phyloP scores from a whole-genome alignment of 1,140 invertebrate genomes.

The Megalopta genalis region DNA sequence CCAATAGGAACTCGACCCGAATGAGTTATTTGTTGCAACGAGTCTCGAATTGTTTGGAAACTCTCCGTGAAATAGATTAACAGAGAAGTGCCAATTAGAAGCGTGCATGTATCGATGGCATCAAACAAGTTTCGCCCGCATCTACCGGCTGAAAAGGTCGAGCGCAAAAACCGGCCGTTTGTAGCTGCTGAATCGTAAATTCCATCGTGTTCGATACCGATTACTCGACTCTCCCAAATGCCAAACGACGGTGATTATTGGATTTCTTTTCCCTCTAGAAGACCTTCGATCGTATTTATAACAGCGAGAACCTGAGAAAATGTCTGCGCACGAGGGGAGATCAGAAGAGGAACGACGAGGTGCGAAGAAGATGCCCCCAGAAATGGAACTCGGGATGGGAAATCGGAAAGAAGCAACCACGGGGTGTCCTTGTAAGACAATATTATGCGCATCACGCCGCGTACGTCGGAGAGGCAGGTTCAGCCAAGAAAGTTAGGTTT shows the following conservation, averaged over 20 bases:
- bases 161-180: not conserved
- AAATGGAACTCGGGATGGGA: not conserved
- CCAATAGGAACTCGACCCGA: no score
- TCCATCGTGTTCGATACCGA: slow-evolving; percentile 38
- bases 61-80: no score
- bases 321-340: not conserved
- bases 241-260: slow-evolving; percentile 10
- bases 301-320: not conserved
- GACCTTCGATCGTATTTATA: not conserved
- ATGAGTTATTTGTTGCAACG: no score
- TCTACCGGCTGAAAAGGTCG: slow-evolving; percentile 49
- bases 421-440: not conserved
- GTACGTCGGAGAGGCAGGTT: slow-evolving; percentile 1
- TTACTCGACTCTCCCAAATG: slow-evolving; percentile 35
- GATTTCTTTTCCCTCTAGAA: not conserved
- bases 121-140: not conserved
- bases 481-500: slow-evolving; percentile 23
- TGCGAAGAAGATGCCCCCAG: slow-evolving; percentile 8
- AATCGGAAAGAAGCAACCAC: not conserved
- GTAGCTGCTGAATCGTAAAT: slow-evolving; percentile 36
- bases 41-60: no score
- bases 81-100: no score
- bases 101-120: no score
- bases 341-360: not conserved
- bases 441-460: not conserved